These are phyloP conservation scores for Axis porcinus DNA, from an alignment of 2,113 vertebrate genomes.

Conservation along the genomic window DNA sequence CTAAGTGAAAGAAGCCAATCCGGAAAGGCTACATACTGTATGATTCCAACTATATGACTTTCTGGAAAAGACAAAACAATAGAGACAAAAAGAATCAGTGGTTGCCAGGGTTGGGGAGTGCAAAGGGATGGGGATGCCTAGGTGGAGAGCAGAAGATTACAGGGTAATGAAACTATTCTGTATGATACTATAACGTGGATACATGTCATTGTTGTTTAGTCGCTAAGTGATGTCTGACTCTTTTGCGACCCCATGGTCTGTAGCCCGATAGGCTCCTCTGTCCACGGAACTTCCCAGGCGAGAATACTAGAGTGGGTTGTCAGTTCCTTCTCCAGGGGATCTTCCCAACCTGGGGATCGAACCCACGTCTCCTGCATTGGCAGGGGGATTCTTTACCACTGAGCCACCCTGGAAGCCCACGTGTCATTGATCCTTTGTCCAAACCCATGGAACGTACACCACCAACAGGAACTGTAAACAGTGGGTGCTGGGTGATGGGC, in stretches of 20 bases:
- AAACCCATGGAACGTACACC: neutral
- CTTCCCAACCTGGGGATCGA: neutral
- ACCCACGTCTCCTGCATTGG: neutral
- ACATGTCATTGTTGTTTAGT: neutral
- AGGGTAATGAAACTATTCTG: neutral
- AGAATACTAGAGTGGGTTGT: neutral
- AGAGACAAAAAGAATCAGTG: neutral
- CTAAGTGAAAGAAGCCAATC: neutral
- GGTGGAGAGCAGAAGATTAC: neutral
- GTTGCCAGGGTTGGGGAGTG: neutral
- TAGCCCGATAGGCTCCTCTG: neutral
- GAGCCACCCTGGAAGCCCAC: neutral
- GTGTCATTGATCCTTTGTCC: neutral
- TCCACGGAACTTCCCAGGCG: neutral
- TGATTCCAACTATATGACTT: neutral
- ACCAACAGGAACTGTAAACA: neutral
- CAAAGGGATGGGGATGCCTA: neutral
- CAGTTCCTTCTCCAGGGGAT: neutral
- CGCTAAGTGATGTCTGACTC: neutral
- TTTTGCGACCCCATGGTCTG: neutral
- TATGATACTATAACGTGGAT: accelerated
- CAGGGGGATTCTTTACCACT: neutral
- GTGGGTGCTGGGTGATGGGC: neutral
- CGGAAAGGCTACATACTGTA: neutral
- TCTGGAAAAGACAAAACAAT: slow-evolving; percentile 36